Conservation (phyloP, 2,888 invertebrate genomes). For the Phytoseiulus persimilis region DNA sequence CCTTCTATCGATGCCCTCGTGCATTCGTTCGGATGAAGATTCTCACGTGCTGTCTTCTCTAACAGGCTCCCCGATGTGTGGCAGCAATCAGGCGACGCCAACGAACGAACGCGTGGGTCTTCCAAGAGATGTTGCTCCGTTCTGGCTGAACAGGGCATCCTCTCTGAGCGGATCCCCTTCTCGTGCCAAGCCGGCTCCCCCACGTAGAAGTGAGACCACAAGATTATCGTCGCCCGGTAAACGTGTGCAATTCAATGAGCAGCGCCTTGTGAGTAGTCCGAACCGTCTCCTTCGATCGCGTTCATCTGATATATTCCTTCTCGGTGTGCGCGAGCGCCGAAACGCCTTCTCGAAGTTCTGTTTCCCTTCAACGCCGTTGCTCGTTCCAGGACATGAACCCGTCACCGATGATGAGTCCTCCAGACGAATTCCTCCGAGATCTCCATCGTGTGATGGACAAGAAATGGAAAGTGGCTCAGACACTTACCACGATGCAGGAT, state of each 20-base stretch:
- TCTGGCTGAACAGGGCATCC: conserved; percentile 43
- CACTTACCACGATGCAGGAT: conserved; percentile 75
- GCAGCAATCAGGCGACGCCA: conserved; percentile 33
- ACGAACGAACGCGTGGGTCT: conserved; percentile 36
- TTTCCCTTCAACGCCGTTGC: background rate
- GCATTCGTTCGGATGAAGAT: too few relatives aligned
- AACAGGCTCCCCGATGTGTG: conserved; percentile 35
- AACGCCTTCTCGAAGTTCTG: too few relatives aligned
- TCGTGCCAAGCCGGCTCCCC: conserved; percentile 53
- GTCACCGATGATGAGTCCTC: conserved; percentile 53
- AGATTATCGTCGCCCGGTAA: conserved; percentile 55
- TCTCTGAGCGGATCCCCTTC: conserved; percentile 17
- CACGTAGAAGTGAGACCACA: conserved; percentile 66
- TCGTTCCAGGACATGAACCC: conserved; percentile 51
- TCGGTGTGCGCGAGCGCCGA: too few relatives aligned
- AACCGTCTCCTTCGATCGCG: background rate
- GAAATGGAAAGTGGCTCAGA: conserved; percentile 78
- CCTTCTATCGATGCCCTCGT: too few relatives aligned
- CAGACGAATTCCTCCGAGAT: conserved; percentile 70
- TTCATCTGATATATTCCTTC: too few relatives aligned
- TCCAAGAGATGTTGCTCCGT: conserved; percentile 41
- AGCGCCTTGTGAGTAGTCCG: background rate
- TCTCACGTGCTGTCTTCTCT: too few relatives aligned
- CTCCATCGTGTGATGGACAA: conserved; percentile 83
- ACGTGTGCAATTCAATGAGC: background rate